phyloP scores from a whole-genome alignment of 2,113 vertebrate genomes.

The Oncorhynchus kisutch region DNA sequence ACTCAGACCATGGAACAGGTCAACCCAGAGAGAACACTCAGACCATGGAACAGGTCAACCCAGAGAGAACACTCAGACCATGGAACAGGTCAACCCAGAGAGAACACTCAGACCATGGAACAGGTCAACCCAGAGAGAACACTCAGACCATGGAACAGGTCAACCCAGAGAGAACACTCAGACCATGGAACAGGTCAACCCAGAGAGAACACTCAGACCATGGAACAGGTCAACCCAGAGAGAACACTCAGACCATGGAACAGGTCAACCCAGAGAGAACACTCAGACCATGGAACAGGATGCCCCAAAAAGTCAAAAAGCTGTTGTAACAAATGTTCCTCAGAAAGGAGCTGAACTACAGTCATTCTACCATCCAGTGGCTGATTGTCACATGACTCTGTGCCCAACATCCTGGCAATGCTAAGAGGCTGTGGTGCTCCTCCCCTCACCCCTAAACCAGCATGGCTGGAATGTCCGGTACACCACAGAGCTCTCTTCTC shows the following conservation, averaged over 20 bases:
- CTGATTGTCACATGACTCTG: constrained; percentile 49
- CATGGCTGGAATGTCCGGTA: constrained; percentile 28
- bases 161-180: too few relatives aligned
- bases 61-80: not conserved
- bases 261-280: too few relatives aligned
- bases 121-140: too few relatives aligned
- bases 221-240: too few relatives aligned
- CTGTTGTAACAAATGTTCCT: not conserved
- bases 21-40: not conserved
- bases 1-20: not conserved
- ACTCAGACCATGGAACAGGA: too few relatives aligned
- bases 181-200: too few relatives aligned
- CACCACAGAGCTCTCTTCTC: constrained; percentile 18
- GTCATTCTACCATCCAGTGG: constrained; percentile 16
- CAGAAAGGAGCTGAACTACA: constrained; percentile 20
- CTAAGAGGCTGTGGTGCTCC: constrained; percentile 34
- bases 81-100: not conserved
- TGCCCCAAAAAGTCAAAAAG: not conserved
- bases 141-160: too few relatives aligned
- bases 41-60: not conserved
- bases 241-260: too few relatives aligned
- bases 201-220: too few relatives aligned
- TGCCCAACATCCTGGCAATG: constrained; percentile 40
- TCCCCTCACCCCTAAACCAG: constrained; percentile 22
- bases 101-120: too few relatives aligned